These are phyloP conservation scores for Lichenostomus cassidix DNA, from an alignment of 2,113 vertebrate genomes.

Conservation along the genomic window DNA sequence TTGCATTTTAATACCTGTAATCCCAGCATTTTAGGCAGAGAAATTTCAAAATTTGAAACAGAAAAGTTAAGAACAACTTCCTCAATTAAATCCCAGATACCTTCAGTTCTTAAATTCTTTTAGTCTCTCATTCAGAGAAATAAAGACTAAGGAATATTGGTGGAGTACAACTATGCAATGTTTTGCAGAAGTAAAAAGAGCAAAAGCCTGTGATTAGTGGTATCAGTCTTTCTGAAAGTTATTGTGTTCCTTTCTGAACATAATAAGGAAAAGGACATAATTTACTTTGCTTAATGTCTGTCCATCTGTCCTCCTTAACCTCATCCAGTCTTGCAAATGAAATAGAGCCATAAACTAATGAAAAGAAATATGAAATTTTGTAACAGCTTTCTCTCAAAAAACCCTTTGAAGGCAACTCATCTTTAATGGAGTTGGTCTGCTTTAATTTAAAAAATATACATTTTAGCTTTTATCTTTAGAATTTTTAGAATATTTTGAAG, in stretches of 20 bases:
- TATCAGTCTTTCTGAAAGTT: not conserved
- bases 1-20: not conserved
- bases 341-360: not conserved
- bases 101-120: not conserved
- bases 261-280: not conserved
- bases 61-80: not conserved
- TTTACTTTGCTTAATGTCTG: not conserved
- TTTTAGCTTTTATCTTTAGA: not conserved
- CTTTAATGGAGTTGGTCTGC: not conserved
- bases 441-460: not conserved
- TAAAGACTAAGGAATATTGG: not conserved
- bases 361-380: not conserved
- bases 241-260: not conserved
- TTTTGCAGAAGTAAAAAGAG: not conserved
- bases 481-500: not conserved
- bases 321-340: not conserved
- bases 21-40: not conserved
- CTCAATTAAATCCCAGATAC: not conserved
- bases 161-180: not conserved
- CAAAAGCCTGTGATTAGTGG: not conserved
- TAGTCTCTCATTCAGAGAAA: not conserved
- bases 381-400: not conserved
- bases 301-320: not conserved
- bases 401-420: not conserved
- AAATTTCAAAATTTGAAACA: not conserved